These are phyloP conservation scores for Akabosia matsudoensis DNA, from an alignment of 1,140 invertebrate genomes.

Conservation along the genomic window DNA sequence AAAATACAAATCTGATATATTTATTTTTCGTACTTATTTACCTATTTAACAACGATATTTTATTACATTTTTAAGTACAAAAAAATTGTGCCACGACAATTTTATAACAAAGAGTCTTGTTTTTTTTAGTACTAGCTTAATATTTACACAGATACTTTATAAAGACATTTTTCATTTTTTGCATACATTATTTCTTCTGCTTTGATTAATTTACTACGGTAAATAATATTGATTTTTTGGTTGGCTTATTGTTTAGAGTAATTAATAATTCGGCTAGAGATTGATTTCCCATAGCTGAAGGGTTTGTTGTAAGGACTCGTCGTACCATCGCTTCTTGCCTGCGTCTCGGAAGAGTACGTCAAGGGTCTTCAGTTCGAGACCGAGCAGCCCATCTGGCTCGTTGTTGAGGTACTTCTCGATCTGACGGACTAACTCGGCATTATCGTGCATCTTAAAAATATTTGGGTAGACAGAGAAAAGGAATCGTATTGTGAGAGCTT, in stretches of 20 bases:
- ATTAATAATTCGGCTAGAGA: conserved; percentile 56
- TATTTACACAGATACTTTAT: background rate
- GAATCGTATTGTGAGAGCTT: conserved; percentile 69
- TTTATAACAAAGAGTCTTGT: background rate
- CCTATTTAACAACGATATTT: background rate
- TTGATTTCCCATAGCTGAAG: conserved; percentile 83
- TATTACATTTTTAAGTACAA: background rate
- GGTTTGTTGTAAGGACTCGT: conserved; percentile 81
- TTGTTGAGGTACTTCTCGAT: conserved; percentile 67
- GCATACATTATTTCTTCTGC: background rate
- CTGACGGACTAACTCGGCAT: conserved; percentile 62
- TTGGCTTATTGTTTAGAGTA: conserved; percentile 4
- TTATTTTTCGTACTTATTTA: background rate
- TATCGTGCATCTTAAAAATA: conserved; percentile 73
- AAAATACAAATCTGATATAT: too few relatives aligned
- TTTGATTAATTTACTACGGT: background rate
- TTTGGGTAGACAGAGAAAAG: conserved; percentile 58
- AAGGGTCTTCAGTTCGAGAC: conserved; percentile 72
- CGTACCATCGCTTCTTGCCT: conserved; percentile 71
- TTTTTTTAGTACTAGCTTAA: too few relatives aligned
- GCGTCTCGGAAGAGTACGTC: conserved; percentile 70
- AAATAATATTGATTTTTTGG: background rate
- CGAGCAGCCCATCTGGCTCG: conserved; percentile 73
- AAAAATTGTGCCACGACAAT: background rate
- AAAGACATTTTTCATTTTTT: background rate